phyloP scores from a whole-genome alignment of 2,113 vertebrate species.

The Phylloscopus trochilus region DNA sequence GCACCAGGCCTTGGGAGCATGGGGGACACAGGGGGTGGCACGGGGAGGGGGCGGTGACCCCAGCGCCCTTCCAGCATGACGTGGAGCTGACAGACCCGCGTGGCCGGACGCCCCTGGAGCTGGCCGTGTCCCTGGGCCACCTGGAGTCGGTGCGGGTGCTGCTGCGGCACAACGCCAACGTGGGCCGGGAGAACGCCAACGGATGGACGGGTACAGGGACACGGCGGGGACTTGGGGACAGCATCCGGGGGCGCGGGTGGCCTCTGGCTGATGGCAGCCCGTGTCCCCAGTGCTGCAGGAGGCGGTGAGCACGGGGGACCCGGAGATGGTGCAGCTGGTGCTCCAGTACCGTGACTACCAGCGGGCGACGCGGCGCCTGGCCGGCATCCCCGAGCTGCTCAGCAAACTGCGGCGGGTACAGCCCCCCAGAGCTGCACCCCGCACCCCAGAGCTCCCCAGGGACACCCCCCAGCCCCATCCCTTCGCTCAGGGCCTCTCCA shows the following conservation, averaged over 20 bases:
- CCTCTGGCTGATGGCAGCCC: neutral
- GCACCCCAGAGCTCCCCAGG: neutral
- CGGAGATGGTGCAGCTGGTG: conserved; percentile 91
- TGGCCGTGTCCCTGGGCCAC: conserved; percentile 91
- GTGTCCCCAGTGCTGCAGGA: conserved; percentile 86
- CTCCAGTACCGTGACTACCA: conserved; percentile 93
- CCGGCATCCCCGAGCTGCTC: conserved; percentile 91
- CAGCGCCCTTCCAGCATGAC: conserved; percentile 73
- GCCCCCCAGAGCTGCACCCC: neutral
- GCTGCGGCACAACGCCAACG: conserved; percentile 85
- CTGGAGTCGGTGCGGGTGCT: conserved; percentile 88
- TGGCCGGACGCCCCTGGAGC: conserved; percentile 87
- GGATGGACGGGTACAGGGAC: conserved; percentile 86
- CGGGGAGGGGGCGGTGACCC: neutral
- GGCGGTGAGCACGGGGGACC: conserved; percentile 93
- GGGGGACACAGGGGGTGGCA: neutral
- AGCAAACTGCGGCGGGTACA: conserved; percentile 89
- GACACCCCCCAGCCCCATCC: too few species aligned
- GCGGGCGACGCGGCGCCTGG: conserved; percentile 86
- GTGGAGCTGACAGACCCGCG: conserved; percentile 85
- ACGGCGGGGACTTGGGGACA: fast-evolving
- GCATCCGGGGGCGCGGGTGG: fast-evolving
- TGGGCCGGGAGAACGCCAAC: conserved; percentile 82
- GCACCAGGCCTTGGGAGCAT: neutral
- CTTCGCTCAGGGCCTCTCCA: neutral